These are phyloP conservation scores for Phytoseiulus persimilis DNA, from an alignment of 2,888 invertebrate species.

Conservation along the genomic window DNA sequence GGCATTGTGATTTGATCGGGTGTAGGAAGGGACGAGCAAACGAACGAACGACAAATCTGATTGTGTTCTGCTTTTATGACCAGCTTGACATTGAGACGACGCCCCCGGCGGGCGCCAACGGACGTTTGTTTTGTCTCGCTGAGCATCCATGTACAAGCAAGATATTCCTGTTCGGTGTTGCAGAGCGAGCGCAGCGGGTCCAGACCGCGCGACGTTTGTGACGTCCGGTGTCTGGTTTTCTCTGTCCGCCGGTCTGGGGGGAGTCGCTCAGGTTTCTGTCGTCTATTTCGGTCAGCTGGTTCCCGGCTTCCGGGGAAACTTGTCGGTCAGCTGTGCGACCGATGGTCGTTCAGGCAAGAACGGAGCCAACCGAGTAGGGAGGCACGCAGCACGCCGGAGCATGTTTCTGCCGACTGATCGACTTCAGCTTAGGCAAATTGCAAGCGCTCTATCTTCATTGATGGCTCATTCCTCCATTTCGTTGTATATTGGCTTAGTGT, in stretches of 20 bases:
- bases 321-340: no score
- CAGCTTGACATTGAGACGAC: neutral
- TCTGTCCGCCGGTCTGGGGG: no score
- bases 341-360: neutral
- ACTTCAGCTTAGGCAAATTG: conserved; percentile 27
- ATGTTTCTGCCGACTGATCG: neutral
- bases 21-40: neutral
- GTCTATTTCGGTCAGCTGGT: no score
- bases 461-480: conserved; percentile 5
- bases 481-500: neutral
- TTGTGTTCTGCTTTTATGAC: neutral
- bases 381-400: neutral
- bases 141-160: no score
- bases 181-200: no score
- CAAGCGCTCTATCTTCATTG: conserved; percentile 38
- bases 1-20: neutral
- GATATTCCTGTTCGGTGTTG: no score
- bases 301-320: no score
- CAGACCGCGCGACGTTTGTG: no score
- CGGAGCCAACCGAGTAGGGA: neutral
- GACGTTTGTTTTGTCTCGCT: no score
- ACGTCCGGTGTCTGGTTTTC: no score
- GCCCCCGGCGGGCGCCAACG: no score
- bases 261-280: no score
- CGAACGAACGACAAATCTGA: neutral